phyloP scores from a whole-genome alignment of 2,797 vertebrate species.

The Gallinago solitaria region DNA sequence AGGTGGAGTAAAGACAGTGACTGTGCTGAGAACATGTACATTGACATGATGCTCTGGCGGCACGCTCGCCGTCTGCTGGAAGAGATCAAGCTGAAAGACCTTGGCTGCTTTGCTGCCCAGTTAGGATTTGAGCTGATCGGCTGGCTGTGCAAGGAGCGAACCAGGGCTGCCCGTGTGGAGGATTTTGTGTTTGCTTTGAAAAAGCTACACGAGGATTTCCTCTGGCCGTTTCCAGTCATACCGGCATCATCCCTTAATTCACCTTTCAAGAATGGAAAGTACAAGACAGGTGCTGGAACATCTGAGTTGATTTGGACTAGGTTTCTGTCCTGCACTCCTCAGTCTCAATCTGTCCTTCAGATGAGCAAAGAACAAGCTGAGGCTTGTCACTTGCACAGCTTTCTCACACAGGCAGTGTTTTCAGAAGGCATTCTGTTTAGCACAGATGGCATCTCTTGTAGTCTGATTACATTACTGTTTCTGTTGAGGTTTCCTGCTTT shows the following conservation, averaged over 20 bases:
- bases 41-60: constrained; percentile 98
- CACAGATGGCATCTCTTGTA: neutral
- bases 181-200: constrained; percentile 95
- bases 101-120: constrained; percentile 95
- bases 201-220: constrained; percentile 93
- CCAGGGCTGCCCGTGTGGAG: constrained; percentile 90
- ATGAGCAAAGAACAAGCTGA: neutral
- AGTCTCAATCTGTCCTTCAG: neutral
- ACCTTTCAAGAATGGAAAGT: constrained; percentile 93
- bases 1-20: constrained; percentile 86
- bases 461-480: neutral
- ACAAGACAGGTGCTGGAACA: constrained; percentile 82
- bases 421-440: neutral
- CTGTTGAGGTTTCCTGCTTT: neutral
- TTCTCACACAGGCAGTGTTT: neutral
- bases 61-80: constrained; percentile 94
- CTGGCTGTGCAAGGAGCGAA: constrained; percentile 93
- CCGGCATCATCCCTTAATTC: constrained; percentile 88
- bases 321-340: neutral
- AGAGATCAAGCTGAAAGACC: constrained; percentile 92
- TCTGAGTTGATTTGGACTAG: neutral
- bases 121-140: constrained; percentile 95
- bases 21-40: constrained; percentile 97
- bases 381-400: neutral
- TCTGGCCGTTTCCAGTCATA: constrained; percentile 95